Base-by-base conservation (phyloP, 2,888 invertebrate genomes). In the Iselma pallidipennis region DNA sequence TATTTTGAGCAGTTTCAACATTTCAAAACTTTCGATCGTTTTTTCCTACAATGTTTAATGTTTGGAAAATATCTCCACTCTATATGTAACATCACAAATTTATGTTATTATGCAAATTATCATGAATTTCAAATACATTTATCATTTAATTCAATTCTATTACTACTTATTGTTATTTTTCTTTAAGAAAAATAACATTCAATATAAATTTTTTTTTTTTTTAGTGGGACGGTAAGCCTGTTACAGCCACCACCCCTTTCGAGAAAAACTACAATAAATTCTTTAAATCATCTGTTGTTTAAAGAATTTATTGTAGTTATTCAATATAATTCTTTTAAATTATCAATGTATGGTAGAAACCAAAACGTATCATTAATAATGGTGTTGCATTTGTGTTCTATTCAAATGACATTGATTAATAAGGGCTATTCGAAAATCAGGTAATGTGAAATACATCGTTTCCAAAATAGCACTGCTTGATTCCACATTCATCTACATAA, bases 321-420 rank as follows among this genome's bases (percentile, higher is more conserved):
- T n/a, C n/a, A n/a, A n/a, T n/a, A n/a, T n/a, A n/a, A n/a, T n/a
- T 53, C 45, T 62, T 63, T 63, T 63, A 28, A 51, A 51, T 51
- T 51, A 29, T 51, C n/a, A n/a, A n/a, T n/a, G n/a, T 45, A 45
- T 0, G 45, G n/a, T n/a, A 45, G 21, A 68, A 71, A 70, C 68
- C 60, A 68, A 68, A 67, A 65, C 61, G 60, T 69, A 71, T 71
- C 74, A 75, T 75, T 75, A 75, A 75, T 75, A 74, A 74, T 73
- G 72, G 71, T 72, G 72, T 73, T 74, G 71, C 71, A 73, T 71
- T 74, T 73, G 70, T 66, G 70, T 72, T 71, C 67, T 69, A 71
- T 69, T 72, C 68, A 72, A 74, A 72, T 71, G 73, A 75, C 74
- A 74, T 70, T 74, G 75, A 75, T 75, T 74, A 75, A 75, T 75